A percentile compares a stretch with the other conserved stretches of the same genome.
These are phyloP conservation scores for Anseranas semipalmata DNA, from an alignment of 2,113 vertebrate genomes.

Conservation along the genomic window DNA sequence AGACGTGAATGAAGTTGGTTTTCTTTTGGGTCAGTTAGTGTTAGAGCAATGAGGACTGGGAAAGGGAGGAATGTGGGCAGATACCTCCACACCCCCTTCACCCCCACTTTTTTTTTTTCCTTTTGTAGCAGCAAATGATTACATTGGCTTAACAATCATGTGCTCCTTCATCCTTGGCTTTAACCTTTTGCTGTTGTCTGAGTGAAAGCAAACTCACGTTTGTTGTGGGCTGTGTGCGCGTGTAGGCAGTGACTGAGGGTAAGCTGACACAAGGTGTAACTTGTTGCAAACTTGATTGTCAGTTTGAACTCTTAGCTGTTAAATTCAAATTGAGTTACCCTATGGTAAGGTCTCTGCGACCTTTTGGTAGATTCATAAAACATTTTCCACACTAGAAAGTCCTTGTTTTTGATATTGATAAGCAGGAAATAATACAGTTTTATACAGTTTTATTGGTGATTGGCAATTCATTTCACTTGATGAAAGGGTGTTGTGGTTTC, in stretches of 20 bases:
- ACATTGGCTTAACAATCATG: neutral
- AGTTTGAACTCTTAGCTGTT: neutral
- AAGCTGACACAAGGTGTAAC: neutral
- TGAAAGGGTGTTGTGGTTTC: neutral
- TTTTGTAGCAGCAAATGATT: neutral
- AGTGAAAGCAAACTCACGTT: neutral
- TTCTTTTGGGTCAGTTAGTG: neutral
- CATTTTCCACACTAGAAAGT: neutral
- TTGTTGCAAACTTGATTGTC: neutral
- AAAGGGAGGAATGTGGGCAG: neutral
- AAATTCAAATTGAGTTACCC: neutral
- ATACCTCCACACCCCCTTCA: no score
- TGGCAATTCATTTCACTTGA: neutral
- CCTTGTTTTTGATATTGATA: neutral
- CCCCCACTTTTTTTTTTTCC: no score
- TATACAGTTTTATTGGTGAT: neutral
- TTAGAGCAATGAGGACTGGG: neutral
- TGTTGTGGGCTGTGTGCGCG: neutral
- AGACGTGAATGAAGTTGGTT: neutral
- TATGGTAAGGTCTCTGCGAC: neutral
- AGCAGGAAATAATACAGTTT: neutral
- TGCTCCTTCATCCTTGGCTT: neutral
- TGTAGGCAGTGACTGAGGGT: neutral
- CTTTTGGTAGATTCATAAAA: neutral
- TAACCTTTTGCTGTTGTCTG: neutral